phyloP scores from a whole-genome alignment of 2,113 vertebrate genomes.

The Probosciger aterrimus region DNA sequence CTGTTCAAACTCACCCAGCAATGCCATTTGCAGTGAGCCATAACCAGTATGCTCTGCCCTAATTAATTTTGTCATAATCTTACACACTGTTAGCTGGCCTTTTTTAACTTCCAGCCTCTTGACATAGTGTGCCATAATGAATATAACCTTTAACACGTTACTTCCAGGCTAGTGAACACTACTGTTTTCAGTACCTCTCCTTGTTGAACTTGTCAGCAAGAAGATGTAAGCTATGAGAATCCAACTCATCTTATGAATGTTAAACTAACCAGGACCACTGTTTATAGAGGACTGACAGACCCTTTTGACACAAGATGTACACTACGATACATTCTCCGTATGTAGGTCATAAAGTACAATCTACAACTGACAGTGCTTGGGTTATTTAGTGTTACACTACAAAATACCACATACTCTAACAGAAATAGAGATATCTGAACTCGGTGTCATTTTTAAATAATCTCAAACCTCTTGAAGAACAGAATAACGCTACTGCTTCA shows the following conservation, averaged over 20 bases:
- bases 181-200: not conserved
- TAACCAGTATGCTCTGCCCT: not conserved
- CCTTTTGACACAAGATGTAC: not conserved
- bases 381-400: not conserved
- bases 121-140: slow-evolving; percentile 11
- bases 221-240: not conserved
- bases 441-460: not conserved
- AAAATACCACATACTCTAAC: not conserved
- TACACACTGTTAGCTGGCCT: not conserved
- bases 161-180: not conserved
- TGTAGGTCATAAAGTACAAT: not conserved
- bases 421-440: not conserved
- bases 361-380: not conserved
- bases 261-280: not conserved
- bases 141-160: slow-evolving; percentile 47
- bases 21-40: not conserved
- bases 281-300: not conserved
- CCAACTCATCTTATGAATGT: not conserved
- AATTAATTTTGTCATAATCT: slow-evolving; percentile 43
- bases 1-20: not conserved
- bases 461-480: not conserved
- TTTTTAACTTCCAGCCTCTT: slow-evolving; percentile 29
- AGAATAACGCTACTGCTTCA: not conserved
- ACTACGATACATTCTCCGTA: not conserved
- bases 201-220: not conserved